Evolutionary conservation across 2,113 vertebrate species (phyloP).

Genomic region (Amblyopsis rosae): DNA sequence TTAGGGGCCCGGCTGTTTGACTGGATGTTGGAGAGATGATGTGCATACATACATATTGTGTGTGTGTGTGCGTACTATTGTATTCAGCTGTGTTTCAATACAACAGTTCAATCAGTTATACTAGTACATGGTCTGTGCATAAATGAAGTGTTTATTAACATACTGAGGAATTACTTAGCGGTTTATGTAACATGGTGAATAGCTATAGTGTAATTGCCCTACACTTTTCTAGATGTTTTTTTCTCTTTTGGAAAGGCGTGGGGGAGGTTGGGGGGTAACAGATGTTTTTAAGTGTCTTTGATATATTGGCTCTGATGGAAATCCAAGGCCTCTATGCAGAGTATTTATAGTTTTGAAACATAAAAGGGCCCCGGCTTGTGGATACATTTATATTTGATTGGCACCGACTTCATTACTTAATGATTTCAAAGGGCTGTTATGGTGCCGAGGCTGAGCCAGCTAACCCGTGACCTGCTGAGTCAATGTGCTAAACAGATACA

Average conservation of each 20-base stretch:
- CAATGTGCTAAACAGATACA: slow-evolving; percentile 67
- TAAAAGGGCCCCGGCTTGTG: slow-evolving; percentile 67
- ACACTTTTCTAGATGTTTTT: slow-evolving; percentile 18
- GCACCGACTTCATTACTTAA: slow-evolving; percentile 74
- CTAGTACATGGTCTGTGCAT: slow-evolving; percentile 27
- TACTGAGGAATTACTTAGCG: slow-evolving; percentile 49
- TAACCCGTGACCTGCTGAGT: slow-evolving; percentile 66
- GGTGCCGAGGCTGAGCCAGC: slow-evolving; percentile 62
- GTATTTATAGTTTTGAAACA: slow-evolving; percentile 65
- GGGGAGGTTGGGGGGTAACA: slow-evolving; percentile 44
- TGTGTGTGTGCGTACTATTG: slow-evolving; percentile 8
- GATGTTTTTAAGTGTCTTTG: slow-evolving; percentile 69
- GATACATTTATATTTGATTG: slow-evolving; percentile 75
- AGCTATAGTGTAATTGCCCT: slow-evolving; percentile 39
- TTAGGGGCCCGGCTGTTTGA: slow-evolving; percentile 31
- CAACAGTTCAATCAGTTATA: slow-evolving; percentile 5
- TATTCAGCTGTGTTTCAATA: slow-evolving; percentile 15
- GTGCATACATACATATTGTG: no score
- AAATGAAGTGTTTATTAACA: slow-evolving; percentile 60
- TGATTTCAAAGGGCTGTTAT: slow-evolving; percentile 75
- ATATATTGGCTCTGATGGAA: slow-evolving; percentile 65
- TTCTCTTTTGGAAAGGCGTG: not conserved
- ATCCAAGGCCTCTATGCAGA: slow-evolving; percentile 51
- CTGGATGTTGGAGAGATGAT: slow-evolving; percentile 5
- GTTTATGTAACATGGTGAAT: slow-evolving; percentile 38